Percentiles rank a stretch among this genome's conserved stretches.
These are phyloP conservation scores for Brachyhypopomus gauderio DNA, from an alignment of 2,113 vertebrate genomes.

Conservation along the genomic window DNA sequence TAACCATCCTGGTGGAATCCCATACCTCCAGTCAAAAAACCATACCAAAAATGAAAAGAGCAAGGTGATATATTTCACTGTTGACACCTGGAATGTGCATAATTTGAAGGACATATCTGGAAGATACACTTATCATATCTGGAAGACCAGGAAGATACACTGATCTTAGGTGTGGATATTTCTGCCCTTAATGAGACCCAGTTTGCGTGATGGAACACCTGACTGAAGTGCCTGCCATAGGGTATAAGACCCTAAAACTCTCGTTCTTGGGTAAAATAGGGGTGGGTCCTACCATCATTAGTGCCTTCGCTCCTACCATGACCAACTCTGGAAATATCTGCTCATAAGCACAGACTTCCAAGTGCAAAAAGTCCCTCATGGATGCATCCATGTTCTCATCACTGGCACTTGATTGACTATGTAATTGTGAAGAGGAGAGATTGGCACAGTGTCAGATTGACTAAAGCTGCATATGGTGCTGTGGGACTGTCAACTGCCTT, in stretches of 20 bases:
- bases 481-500: constrained; percentile 29
- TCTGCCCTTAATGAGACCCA: neutral
- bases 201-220: neutral
- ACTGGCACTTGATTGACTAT: constrained; percentile 47
- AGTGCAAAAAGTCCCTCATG: constrained; percentile 25
- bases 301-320: constrained; percentile 11
- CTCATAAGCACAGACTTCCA: constrained; percentile 37
- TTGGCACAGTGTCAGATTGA: constrained; percentile 26
- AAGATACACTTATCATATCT: no score
- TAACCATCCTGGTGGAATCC: no score
- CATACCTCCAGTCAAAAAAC: no score
- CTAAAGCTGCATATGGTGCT: constrained; percentile 33
- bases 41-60: no score
- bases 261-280: neutral
- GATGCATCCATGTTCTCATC: constrained; percentile 43
- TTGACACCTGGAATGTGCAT: no score
- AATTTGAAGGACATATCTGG: no score
- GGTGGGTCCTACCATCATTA: constrained; percentile 6
- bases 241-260: constrained; percentile 13
- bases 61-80: no score
- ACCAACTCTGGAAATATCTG: constrained; percentile 10
- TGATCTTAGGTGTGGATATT: neutral
- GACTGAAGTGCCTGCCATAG: neutral
- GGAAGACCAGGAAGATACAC: no score
- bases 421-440: constrained; percentile 37